Base-by-base conservation (phyloP, 2,113 vertebrate species). In the Ochotona curzoniae region DNA sequence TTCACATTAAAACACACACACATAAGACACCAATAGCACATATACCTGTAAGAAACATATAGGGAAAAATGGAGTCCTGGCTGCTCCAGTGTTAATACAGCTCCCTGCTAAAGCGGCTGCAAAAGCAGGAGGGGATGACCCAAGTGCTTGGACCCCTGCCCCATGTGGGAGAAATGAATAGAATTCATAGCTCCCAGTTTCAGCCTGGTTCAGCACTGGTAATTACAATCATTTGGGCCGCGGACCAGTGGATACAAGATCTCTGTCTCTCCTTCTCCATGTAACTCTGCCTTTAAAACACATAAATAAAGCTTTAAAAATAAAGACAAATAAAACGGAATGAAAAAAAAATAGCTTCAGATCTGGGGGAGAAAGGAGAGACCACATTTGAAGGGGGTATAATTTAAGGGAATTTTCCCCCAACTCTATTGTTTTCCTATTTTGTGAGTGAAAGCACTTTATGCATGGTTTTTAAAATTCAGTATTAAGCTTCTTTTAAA, bases 401-500 rank as follows among this genome's bases (percentile, higher is more conserved):
- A n/a, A n/a, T n/a, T 60, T 17, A 28, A 76, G 66, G n/a, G 26
- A 57, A 81, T 74, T 75, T 74, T 38, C 7, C 17, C 47, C 11
- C 38, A 66, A 79, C 14, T 35, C 38, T 81, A 38, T 15, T 30
- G 4, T 87, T 91, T 89, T 20, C 83, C 57, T 61, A 57, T 47
- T 35, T 82, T 23, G 25, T 20, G 23, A 92, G 38, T 28, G 74
- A 83, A 87, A 84, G 14, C 66, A 20, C 8, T 69, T 61, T 30
- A 54, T 10, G 12, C 0, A 28, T 86, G 35, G 64, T 26, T 78
- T 95, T 95, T 83, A 88, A 47, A 87, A 92, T 76, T 49, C 44
- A 90, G 18, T 35, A 60, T 69, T 87, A 67, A 76, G 28, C 63
- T 94, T 81, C 47, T 89, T 76, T 89, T 63, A 15, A 66, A 89